Evolutionary conservation across 2,888 invertebrate species (phyloP).

Genomic region (Yponomeuta sedellus): DNA sequence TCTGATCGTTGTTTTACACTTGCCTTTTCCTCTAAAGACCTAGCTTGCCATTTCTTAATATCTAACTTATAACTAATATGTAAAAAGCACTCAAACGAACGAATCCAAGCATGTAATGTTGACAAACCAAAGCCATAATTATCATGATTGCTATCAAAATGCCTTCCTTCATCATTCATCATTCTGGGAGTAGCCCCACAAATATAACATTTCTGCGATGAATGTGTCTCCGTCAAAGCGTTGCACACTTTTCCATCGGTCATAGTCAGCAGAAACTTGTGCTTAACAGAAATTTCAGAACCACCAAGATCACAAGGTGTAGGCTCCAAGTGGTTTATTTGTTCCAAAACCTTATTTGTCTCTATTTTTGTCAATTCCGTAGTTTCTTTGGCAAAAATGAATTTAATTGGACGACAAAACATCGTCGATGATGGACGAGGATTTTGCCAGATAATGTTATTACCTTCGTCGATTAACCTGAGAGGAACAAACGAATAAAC

Average conservation of each 20-base stretch:
- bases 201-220: slow-evolving; percentile 1
- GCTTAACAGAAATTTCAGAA: slow-evolving; percentile 3
- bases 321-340: not conserved
- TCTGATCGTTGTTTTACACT: too few relatives aligned
- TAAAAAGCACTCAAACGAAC: slow-evolving; percentile 3
- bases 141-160: slow-evolving; percentile 3
- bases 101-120: slow-evolving; percentile 9
- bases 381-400: slow-evolving; percentile 5
- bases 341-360: slow-evolving; percentile 1
- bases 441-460: slow-evolving; percentile 7
- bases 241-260: slow-evolving; percentile 9
- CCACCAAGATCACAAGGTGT: not conserved
- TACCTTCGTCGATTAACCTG: not conserved
- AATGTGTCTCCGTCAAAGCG: slow-evolving; percentile 1
- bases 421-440: slow-evolving; percentile 3
- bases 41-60: slow-evolving; percentile 4
- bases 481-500: slow-evolving; percentile 5
- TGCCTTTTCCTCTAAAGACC: too few relatives aligned
- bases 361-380: slow-evolving; percentile 3
- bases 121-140: slow-evolving; percentile 7
- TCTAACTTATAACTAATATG: slow-evolving; percentile 6
- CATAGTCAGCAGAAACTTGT: not conserved
- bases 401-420: slow-evolving; percentile 5
- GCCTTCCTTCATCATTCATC: not conserved
- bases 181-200: slow-evolving; percentile 3